Evolutionary conservation across 2,113 vertebrate genomes (phyloP).

Genomic region (Elaphurus davidianus): DNA sequence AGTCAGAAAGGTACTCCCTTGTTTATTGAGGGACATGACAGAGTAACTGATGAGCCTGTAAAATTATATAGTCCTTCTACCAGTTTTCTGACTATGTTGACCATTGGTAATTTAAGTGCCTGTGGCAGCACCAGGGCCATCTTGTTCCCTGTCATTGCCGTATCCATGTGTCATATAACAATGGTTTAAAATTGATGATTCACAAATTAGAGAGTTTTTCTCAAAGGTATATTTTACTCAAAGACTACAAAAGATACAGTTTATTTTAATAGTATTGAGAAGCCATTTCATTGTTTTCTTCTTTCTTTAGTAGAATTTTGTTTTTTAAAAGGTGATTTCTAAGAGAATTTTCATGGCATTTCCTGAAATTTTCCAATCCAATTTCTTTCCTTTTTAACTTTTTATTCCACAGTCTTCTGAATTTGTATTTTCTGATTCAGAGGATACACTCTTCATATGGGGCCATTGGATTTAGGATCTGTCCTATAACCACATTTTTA

Average conservation of each 20-base stretch:
- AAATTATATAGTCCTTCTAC: background rate
- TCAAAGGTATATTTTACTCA: background rate
- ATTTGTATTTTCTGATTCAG: constrained; percentile 2
- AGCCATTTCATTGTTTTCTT: background rate
- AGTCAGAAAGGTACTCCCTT: background rate
- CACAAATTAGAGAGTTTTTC: background rate
- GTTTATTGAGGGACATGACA: background rate
- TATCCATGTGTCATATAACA: background rate
- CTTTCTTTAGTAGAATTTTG: background rate
- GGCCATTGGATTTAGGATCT: background rate
- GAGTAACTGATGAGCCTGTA: background rate
- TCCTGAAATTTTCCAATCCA: background rate
- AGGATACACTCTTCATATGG: background rate
- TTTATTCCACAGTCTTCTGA: background rate
- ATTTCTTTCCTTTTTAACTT: background rate
- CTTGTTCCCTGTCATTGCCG: background rate
- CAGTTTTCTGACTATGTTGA: background rate
- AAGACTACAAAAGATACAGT: background rate
- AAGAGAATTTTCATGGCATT: background rate
- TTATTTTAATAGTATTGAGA: background rate
- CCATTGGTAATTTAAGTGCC: background rate
- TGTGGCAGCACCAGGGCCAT: background rate
- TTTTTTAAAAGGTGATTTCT: constrained; percentile 3
- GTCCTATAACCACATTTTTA: background rate
- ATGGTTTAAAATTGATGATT: background rate